Conservation (phyloP, 2,113 vertebrate species). For the Condylura cristata region DNA sequence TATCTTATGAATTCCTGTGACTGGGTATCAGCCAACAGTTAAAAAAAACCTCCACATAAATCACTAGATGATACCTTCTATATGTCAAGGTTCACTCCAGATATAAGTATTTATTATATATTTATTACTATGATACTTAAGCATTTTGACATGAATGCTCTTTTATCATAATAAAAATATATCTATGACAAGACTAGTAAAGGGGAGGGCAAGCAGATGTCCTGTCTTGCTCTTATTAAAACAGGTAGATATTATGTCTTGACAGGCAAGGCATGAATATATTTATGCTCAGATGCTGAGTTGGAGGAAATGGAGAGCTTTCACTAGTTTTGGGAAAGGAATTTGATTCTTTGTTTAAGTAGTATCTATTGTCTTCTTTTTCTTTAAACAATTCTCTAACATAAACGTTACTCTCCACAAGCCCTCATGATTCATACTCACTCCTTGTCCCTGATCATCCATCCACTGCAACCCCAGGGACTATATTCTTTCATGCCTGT, state of each 20-base stretch:
- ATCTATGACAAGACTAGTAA: slow-evolving; percentile 56
- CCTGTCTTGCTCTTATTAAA: slow-evolving; percentile 54
- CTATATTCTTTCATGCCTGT: not conserved
- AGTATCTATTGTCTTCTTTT: slow-evolving; percentile 37
- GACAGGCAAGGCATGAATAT: slow-evolving; percentile 27
- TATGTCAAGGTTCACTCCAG: slow-evolving; percentile 72
- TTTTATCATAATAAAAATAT: slow-evolving; percentile 80
- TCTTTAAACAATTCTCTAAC: slow-evolving; percentile 41
- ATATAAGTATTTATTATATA: slow-evolving; percentile 77
- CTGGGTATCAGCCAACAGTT: slow-evolving; percentile 70
- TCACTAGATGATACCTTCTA: slow-evolving; percentile 72
- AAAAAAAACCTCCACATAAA: slow-evolving; percentile 49
- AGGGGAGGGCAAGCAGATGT: slow-evolving; percentile 69
- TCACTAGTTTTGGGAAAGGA: slow-evolving; percentile 22
- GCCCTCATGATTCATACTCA: slow-evolving; percentile 41
- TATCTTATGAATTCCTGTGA: slow-evolving; percentile 72
- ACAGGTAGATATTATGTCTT: slow-evolving; percentile 59
- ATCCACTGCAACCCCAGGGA: not conserved
- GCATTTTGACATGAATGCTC: slow-evolving; percentile 69
- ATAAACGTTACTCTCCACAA: not conserved
- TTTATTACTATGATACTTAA: slow-evolving; percentile 73
- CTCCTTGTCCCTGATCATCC: not conserved
- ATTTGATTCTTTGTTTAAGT: slow-evolving; percentile 12
- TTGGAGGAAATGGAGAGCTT: slow-evolving; percentile 31
- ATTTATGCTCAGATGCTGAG: not conserved